Base-by-base conservation (phyloP, 1,140 invertebrate species). In the Magallana angulata region DNA sequence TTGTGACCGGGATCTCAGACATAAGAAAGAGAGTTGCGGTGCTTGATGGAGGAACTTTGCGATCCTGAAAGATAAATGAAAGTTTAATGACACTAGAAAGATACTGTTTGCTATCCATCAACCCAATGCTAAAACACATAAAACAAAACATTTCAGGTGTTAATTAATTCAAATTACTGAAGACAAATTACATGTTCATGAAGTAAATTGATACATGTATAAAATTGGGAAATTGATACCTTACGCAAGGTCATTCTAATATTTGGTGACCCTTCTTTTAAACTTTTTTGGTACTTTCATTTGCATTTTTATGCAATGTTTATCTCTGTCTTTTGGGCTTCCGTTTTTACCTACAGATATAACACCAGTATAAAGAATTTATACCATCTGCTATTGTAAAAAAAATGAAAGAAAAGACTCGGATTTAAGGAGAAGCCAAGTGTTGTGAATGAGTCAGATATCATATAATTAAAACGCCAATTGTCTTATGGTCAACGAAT, bases 401-500 rank as follows among this genome's bases (percentile, higher is more conserved):
- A 30, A 18, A 48, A 48, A 48, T 48, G 36, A 48, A 48, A 48
- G 36, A 48, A 48, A 48, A 48, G 2, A 48, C 36, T 48, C 36
- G 36, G 36, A 48, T 48, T 48, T 4, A 48, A 12, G 30, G 36
- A 76, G 68, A 82, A 82, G 5, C 24, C 14, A 9, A 57, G 57
- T 58, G 7, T 16, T 58, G 18, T 57, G 36, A 6, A 7, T 58
- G 18, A 57, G 56, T 57, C 81, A n/a, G 57, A 57, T 58, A 57
- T 4, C 48, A 82, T 57, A 57, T 57, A 82, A 57, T 57, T 58
- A 57, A 82, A 57, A 81, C 76, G 30, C 58, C 57, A 48, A 86
- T 82, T 82, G 76, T 87, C 81, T 82, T 82, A 82, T 36, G 24
- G 80, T 58, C 59, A 87, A 87, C n/a, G 30, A 30, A 60, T 87